Base-by-base conservation (phyloP, 2,888 invertebrate species). In the Hemithea aestivaria region DNA sequence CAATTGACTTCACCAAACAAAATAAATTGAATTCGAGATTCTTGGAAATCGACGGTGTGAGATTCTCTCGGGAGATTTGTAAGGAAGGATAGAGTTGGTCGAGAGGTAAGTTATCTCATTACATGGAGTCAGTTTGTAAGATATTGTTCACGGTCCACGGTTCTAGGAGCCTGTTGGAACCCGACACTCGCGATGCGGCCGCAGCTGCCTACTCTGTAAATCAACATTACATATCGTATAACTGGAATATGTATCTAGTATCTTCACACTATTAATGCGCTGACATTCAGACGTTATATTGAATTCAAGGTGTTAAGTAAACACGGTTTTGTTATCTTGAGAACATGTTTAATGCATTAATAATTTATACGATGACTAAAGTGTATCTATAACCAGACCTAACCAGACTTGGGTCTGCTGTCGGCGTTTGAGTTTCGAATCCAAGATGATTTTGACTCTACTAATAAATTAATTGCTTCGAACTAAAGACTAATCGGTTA, bases 181-280 rank as follows among this genome's bases (percentile, higher is more conserved):
- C 40, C 24, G 45, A 53, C 38, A 47, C 38, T 26, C 21, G 24
- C 23, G 8, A 25, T 40, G 46, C 40, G 51, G 47, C 61, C 60
- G 53, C 60, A 62, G 56, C 53, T 54, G 55, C 52, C 57, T 49
- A 31, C 51, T 46, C 40, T 44, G 40, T 44, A 48, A 42, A 46
- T 48, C 42, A 45, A 45, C 30, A 26, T 44, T 40, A 47, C 31
- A 33, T 49, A 49, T 45, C 49, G 37, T 42, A 35, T 52, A 49
- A 36, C 48, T 35, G 27, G 8, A 27, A 7, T 6, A 4, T 28
- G 22, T 38, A 10, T 22, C 10, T 20, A 32, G 2, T 32, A 23
- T 27, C 40, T 20, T 40, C 23, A 35, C 24, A 40, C 36, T 30
- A 40, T 12, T 31, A 49, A 16, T 16, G 16, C 16, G 5, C 43